Conservation (phyloP, 2,797 vertebrate genomes). For the Hirundo rustica region DNA sequence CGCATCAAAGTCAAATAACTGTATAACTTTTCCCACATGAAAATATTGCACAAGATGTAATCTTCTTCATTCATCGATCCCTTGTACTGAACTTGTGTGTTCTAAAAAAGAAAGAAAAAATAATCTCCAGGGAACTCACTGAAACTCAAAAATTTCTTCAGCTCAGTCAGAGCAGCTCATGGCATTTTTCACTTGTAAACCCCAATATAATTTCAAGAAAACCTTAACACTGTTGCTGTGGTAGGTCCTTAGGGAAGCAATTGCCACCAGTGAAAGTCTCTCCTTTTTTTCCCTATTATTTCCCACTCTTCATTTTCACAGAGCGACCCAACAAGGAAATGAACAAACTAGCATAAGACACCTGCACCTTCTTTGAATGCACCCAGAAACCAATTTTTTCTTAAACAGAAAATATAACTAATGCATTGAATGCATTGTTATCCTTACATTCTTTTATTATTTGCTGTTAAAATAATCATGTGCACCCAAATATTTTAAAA, state of each 20-base stretch:
- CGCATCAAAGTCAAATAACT: not conserved
- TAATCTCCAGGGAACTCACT: not conserved
- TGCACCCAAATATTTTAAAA: not conserved
- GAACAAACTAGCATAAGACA: not conserved
- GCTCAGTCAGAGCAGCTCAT: not conserved
- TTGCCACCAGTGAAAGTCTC: accelerated
- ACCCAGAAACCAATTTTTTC: not conserved
- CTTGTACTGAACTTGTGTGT: not conserved
- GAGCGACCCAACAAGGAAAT: not conserved
- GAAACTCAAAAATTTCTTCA: not conserved
- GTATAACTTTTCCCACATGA: not conserved
- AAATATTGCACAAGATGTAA: not conserved
- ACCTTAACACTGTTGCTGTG: not conserved
- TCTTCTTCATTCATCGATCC: not conserved
- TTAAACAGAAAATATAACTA: not conserved
- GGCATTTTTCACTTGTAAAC: not conserved
- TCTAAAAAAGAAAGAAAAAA: not conserved
- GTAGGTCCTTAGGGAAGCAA: accelerated
- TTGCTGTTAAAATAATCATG: not conserved
- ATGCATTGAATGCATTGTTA: not conserved
- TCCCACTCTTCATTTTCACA: not conserved
- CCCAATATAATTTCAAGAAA: not conserved
- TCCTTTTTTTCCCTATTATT: not conserved
- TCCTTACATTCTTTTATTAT: not conserved
- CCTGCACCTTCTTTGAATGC: not conserved